Evolutionary conservation across 2,113 vertebrate genomes (phyloP).

Genomic region (Sardina pilchardus): DNA sequence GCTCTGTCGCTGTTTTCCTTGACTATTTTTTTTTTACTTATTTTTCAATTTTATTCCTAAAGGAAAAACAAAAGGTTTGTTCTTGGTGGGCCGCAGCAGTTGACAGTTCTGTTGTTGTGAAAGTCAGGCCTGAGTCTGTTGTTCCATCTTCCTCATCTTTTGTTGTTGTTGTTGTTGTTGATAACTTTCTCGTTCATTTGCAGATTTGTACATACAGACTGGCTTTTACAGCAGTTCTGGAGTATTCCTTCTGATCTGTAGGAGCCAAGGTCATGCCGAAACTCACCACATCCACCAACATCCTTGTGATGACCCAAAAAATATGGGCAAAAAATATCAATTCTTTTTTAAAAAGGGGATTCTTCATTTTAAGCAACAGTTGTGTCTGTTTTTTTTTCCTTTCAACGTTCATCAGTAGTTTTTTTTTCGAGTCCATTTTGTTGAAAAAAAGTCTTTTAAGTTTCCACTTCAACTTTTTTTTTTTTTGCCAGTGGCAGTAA

Average conservation of each 20-base stretch:
- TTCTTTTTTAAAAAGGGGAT: constrained; percentile 90
- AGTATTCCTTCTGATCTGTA: constrained; percentile 29
- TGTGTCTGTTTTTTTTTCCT: constrained; percentile 55
- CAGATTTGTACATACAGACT: constrained; percentile 33
- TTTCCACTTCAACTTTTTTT: constrained; percentile 45
- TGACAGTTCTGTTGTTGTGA: constrained; percentile 65
- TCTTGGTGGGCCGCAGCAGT: constrained; percentile 71
- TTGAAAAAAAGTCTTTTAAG: constrained; percentile 63
- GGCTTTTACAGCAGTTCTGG: constrained; percentile 23
- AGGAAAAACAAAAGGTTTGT: constrained; percentile 79
- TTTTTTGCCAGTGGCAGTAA: constrained; percentile 75
- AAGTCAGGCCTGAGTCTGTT: constrained; percentile 85
- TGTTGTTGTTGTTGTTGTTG: constrained; percentile 69
- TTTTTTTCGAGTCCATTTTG: constrained; percentile 63
- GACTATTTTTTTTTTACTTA: constrained; percentile 47
- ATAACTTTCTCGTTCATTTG: not conserved
- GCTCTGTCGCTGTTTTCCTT: constrained; percentile 39
- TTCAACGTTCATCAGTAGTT: constrained; percentile 70
- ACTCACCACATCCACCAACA: constrained; percentile 51
- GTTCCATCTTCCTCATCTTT: constrained; percentile 74
- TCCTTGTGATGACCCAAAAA: constrained; percentile 86
- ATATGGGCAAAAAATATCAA: constrained; percentile 93
- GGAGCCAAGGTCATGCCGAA: constrained; percentile 23
- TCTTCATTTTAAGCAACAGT: constrained; percentile 76
- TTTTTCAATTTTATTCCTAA: constrained; percentile 46